phyloP scores from a whole-genome alignment of 1,140 invertebrate species.

The Ridgeia piscesae region DNA sequence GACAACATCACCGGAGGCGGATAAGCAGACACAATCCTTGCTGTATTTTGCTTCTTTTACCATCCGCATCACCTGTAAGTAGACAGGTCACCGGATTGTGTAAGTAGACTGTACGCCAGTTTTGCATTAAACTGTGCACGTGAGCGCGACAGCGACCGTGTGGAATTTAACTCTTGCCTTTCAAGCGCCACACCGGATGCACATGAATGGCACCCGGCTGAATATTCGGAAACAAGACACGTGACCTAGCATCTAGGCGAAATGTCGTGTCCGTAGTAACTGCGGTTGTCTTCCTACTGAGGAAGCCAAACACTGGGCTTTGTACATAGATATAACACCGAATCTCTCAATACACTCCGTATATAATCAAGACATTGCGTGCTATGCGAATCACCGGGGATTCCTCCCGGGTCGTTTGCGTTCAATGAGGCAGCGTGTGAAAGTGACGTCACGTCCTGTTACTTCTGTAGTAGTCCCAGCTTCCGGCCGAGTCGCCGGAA shows the following conservation, averaged over 20 bases:
- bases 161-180: not conserved
- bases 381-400: not conserved
- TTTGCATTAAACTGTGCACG: not conserved
- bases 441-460: not conserved
- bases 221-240: not conserved
- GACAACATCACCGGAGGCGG: too few species aligned
- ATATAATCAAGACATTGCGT: not conserved
- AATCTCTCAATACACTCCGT: too few species aligned
- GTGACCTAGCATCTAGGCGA: not conserved
- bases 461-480: slow-evolving; percentile 49
- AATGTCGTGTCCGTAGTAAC: not conserved
- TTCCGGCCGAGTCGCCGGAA: slow-evolving; percentile 67
- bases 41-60: too few species aligned
- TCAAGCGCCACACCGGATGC: not conserved
- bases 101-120: too few species aligned
- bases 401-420: not conserved
- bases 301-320: not conserved
- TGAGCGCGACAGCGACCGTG: not conserved
- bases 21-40: too few species aligned
- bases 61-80: too few species aligned
- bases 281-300: not conserved
- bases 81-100: too few species aligned
- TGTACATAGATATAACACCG: not conserved
- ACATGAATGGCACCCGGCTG: not conserved
- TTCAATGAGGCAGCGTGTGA: not conserved